Conservation (phyloP, 1,140 invertebrate genomes). For the Cardiocondyla obscurior region DNA sequence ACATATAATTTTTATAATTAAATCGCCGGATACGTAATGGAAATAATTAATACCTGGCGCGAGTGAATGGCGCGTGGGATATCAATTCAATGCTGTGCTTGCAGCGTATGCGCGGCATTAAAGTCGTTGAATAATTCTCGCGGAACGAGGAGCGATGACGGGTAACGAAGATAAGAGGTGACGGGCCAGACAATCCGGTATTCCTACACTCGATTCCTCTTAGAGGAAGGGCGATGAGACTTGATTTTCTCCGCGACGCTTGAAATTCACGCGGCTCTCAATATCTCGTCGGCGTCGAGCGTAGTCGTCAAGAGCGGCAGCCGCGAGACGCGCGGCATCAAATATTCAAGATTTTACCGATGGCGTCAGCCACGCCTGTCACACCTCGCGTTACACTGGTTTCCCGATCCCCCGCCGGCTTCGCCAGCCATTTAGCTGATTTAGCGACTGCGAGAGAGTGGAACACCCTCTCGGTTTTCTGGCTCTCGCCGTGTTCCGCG, state of each 20-base stretch:
- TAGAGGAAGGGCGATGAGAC: conserved; percentile 50
- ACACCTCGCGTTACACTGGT: conserved; percentile 72
- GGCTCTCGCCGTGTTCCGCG: conserved; percentile 76
- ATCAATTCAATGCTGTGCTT: conserved; percentile 21
- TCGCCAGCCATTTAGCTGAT: conserved; percentile 77
- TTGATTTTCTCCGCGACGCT: conserved; percentile 49
- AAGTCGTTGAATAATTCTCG: conserved; percentile 57
- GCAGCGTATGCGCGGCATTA: conserved; percentile 44
- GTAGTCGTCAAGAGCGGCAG: conserved; percentile 49
- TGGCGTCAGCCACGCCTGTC: conserved; percentile 71
- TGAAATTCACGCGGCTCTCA: conserved; percentile 59
- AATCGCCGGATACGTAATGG: neutral
- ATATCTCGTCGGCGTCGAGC: conserved; percentile 58
- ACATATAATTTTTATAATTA: conserved; percentile 23
- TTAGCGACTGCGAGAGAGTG: conserved; percentile 72
- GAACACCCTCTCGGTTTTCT: conserved; percentile 75
- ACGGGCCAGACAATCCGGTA: conserved; percentile 56
- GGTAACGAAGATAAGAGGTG: conserved; percentile 59
- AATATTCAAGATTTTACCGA: conserved; percentile 74
- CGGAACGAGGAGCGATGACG: conserved; percentile 55
- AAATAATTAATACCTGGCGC: conserved; percentile 35
- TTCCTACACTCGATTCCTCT: conserved; percentile 56
- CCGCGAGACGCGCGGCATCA: conserved; percentile 64
- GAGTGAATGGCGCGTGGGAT: neutral
- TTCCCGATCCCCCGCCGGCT: conserved; percentile 55